phyloP scores from a whole-genome alignment of 2,113 vertebrate genomes.

The Elachura formosa region DNA sequence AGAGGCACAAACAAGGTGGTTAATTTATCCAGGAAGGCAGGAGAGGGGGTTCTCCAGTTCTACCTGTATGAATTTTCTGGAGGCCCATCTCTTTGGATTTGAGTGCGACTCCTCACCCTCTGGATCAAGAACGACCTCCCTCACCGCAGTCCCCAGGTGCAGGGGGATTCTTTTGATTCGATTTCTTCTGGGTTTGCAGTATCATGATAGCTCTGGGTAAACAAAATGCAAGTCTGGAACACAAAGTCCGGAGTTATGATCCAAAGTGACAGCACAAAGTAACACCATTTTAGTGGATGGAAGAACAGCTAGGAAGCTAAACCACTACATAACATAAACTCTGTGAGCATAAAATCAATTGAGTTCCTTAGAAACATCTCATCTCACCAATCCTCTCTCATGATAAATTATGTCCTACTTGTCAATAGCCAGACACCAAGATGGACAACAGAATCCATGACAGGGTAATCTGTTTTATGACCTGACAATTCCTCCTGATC shows the following conservation, averaged over 20 bases:
- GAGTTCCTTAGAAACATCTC: background rate
- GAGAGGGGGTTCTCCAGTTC: background rate
- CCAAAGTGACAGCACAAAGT: background rate
- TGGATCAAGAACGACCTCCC: background rate
- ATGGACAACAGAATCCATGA: background rate
- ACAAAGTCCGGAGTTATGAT: background rate
- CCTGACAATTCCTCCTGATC: background rate
- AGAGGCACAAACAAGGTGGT: background rate
- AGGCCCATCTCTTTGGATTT: background rate
- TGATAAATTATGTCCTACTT: background rate
- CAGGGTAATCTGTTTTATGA: background rate
- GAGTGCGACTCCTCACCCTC: background rate
- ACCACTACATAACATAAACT: background rate
- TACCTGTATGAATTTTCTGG: background rate
- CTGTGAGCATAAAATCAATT: background rate
- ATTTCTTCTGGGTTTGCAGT: background rate
- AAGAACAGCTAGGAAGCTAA: background rate
- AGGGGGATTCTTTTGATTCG: background rate
- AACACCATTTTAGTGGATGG: background rate
- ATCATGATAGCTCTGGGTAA: background rate
- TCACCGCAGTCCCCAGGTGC: background rate
- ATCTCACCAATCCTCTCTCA: background rate
- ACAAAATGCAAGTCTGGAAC: background rate
- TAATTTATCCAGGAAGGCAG: background rate
- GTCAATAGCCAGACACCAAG: background rate